Conservation (phyloP, 2,113 vertebrate species). For the Amphiprion percula region DNA sequence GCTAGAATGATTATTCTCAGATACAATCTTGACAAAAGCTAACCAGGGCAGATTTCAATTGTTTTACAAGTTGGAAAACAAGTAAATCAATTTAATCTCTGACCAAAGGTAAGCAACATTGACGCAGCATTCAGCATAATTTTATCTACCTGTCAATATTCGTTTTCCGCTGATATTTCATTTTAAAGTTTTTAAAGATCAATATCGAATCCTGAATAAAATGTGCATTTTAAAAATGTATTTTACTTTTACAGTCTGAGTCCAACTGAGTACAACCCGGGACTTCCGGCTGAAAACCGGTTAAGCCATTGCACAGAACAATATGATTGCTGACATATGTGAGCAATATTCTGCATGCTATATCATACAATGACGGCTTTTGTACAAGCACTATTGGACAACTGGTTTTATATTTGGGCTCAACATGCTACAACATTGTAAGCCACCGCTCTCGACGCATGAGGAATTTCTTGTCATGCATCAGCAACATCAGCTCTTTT, state of each 20-base stretch:
- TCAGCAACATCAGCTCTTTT: conserved; percentile 17
- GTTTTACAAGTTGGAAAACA: too few relatives aligned
- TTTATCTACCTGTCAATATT: too few relatives aligned
- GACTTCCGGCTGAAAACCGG: conserved; percentile 7
- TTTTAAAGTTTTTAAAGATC: too few relatives aligned
- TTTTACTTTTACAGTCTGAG: not conserved
- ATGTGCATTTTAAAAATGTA: not conserved
- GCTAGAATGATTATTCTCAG: too few relatives aligned
- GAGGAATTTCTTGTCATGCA: conserved; percentile 14
- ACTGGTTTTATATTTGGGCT: conserved; percentile 7
- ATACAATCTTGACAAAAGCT: too few relatives aligned
- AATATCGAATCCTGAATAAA: too few relatives aligned
- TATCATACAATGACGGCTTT: conserved; percentile 43
- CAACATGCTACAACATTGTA: not conserved
- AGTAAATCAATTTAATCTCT: too few relatives aligned
- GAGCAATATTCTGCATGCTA: conserved; percentile 2
- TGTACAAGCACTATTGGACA: conserved; percentile 14
- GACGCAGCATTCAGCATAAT: too few relatives aligned
- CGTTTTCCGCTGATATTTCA: too few relatives aligned
- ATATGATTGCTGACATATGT: conserved; percentile 31
- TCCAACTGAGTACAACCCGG: not conserved
- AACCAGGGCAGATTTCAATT: too few relatives aligned
- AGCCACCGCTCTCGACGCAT: not conserved
- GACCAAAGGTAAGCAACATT: too few relatives aligned
- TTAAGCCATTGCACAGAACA: conserved; percentile 7